Evolutionary conservation across 1,140 invertebrate species (phyloP), one percentile per base, ranked within the genome.

Genomic region (Pseudomyrmex sp.): DNA sequence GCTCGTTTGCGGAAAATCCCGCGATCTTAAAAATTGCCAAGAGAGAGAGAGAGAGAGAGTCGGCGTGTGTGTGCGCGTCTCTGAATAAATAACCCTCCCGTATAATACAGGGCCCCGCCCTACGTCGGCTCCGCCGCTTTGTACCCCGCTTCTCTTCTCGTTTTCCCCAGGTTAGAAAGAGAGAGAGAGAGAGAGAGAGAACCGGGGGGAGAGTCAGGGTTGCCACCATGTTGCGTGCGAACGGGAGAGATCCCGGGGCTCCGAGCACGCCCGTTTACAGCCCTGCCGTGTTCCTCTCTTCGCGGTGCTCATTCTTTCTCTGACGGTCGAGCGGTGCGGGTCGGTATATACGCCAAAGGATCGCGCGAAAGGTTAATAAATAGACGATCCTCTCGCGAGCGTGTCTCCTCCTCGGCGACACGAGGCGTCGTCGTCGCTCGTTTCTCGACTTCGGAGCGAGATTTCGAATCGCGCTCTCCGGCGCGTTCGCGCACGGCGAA

Each of bases 261-360:
- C 82, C 70, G 80, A 80, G 79, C 82, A 79, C 70, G 56, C 50
- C 61, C 69, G 69, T 18, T 35, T 87, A 84, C 87, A 87, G 23
- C 85, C 88, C 90, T 91, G 87, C 62, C 59, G 50, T 65, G 70
- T 77, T 76, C 48, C 35, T 2, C 20, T 87, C 48, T 86, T 86
- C 89, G 83, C 85, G 77, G 79, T 77, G 58, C 84, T 90, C 89
- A 91, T 91, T 91, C 88, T 91, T 91, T 90, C 89, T 80, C 84
- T 75, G 85, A 82, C 85, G 84, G 88, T 86, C 84, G 88, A 84
- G 70, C 76, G 63, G 90, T 69, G 86, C 84, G 68, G 82, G 85
- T 86, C 86, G 73, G 52, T 26, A 3, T 26, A 20, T 2, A 62
- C 58, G 63, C 18, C 26, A 20, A 26, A 26, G 76, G 18, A 59